A percentile compares a stretch with the other conserved stretches of the same genome.
These are phyloP conservation scores for Hemistola chrysoprasaria DNA, from an alignment of 2,888 invertebrate genomes.

Conservation along the genomic window DNA sequence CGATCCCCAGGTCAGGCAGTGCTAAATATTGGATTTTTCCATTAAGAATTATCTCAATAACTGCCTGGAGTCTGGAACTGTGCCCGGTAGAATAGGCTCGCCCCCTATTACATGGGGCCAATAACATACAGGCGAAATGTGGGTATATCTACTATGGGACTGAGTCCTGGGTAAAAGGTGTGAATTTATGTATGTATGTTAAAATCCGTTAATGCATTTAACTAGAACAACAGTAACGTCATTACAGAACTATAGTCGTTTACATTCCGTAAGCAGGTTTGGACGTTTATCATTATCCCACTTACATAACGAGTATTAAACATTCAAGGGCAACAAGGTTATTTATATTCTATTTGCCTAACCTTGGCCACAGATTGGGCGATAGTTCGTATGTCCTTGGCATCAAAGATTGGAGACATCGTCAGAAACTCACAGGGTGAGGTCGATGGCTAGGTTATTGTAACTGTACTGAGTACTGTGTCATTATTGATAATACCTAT, in stretches of 20 bases:
- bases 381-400: conserved; percentile 31
- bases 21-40: too few species aligned
- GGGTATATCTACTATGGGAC: too few species aligned
- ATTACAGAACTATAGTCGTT: conserved; percentile 12
- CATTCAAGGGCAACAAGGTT: conserved; percentile 44
- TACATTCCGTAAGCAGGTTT: conserved; percentile 19
- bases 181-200: too few species aligned
- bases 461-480: conserved; percentile 3
- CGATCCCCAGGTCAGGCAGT: too few species aligned
- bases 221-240: conserved; percentile 1
- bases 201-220: background rate
- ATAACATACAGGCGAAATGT: too few species aligned
- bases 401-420: conserved; percentile 11
- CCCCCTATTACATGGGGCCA: too few species aligned
- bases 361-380: conserved; percentile 38
- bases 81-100: too few species aligned
- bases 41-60: too few species aligned
- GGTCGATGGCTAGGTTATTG: conserved; percentile 8
- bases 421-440: conserved; percentile 5
- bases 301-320: conserved; percentile 35
- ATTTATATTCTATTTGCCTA: conserved; percentile 29
- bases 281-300: conserved; percentile 25
- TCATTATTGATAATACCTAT: background rate
- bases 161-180: too few species aligned
- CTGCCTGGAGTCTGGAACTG: too few species aligned